phyloP scores from a whole-genome alignment of 2,113 vertebrate species.

The Rattus rattus region DNA sequence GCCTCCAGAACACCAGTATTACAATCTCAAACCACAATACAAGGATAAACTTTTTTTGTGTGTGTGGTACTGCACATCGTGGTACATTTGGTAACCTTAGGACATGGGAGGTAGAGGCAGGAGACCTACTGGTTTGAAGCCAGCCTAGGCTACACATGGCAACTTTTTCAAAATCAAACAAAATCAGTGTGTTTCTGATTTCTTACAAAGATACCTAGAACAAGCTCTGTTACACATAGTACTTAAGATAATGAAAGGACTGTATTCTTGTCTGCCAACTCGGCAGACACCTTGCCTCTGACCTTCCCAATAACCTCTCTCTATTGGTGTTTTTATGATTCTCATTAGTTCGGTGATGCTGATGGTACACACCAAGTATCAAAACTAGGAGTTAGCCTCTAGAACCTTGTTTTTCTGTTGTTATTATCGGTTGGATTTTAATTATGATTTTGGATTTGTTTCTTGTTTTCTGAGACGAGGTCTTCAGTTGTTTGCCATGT shows the following conservation, averaged over 20 bases:
- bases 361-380: background rate
- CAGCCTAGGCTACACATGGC: background rate
- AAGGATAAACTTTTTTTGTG: too few species aligned
- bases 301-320: background rate
- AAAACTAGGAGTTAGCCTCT: background rate
- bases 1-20: background rate
- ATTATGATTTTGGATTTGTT: background rate
- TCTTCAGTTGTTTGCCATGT: background rate
- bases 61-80: too few species aligned
- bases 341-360: background rate
- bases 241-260: background rate
- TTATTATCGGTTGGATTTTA: too few species aligned
- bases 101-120: background rate
- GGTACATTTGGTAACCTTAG: background rate
- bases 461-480: background rate
- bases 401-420: background rate
- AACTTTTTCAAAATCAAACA: background rate
- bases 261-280: background rate
- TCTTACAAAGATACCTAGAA: background rate
- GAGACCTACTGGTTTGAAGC: background rate
- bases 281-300: background rate
- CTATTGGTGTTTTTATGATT: background rate
- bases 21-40: background rate
- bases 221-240: background rate
- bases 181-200: background rate